A percentile compares a stretch with the other conserved stretches of the same genome.
phyloP scores from a whole-genome alignment of 35 echinoderm and acorn worm species.

The Patiria miniata region DNA sequence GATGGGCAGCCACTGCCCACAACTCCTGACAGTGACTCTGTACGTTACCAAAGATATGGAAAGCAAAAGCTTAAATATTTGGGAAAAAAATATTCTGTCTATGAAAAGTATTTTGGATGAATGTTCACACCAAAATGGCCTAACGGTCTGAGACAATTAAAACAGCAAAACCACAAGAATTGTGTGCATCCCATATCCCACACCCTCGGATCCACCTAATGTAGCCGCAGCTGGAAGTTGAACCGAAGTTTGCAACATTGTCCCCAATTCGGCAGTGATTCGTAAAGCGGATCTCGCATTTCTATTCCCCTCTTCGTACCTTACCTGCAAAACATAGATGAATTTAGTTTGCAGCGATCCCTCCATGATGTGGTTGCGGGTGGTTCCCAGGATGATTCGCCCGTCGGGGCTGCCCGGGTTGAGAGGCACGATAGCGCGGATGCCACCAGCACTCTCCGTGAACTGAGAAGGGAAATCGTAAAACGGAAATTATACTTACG shows the following conservation, averaged over 20 bases:
- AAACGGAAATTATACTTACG: no score
- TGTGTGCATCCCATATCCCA: no score
- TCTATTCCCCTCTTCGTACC: background rate
- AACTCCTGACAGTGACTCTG: conserved; percentile 86
- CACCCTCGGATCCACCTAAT: no score
- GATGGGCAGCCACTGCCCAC: conserved; percentile 85
- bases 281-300: no score
- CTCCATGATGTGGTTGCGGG: conserved; percentile 81
- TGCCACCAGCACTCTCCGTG: conserved; percentile 88
- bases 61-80: background rate
- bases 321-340: conserved; percentile 73
- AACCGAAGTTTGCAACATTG: no score
- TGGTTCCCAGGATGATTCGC: conserved; percentile 74
- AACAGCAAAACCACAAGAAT: no score
- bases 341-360: conserved; percentile 78
- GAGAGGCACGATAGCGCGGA: conserved; percentile 72
- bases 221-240: no score
- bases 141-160: no score
- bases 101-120: no score
- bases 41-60: background rate
- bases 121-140: no score
- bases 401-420: conserved; percentile 80
- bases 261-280: no score
- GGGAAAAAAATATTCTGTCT: no score
- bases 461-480: conserved; percentile 34